These are phyloP conservation scores for Ceratina australensis DNA, from an alignment of 1,140 invertebrate species.

Conservation along the genomic window DNA sequence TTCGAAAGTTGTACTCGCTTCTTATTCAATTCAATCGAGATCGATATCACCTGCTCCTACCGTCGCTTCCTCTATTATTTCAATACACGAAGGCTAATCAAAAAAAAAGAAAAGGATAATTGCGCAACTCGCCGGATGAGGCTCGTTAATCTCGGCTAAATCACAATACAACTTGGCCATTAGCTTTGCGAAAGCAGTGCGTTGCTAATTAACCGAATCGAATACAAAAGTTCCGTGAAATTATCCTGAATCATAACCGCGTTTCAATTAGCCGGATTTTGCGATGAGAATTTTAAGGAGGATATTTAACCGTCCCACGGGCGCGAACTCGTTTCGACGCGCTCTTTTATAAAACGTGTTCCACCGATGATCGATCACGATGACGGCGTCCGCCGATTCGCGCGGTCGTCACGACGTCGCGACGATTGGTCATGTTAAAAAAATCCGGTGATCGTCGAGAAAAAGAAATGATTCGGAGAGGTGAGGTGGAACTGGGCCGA, in stretches of 20 bases:
- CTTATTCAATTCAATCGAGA: not conserved
- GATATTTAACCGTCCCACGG: too few species aligned
- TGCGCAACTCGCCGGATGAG: not conserved
- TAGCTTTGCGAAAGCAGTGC: not conserved
- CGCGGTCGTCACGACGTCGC: slow-evolving; percentile 25
- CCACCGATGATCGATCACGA: too few species aligned
- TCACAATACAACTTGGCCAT: too few species aligned
- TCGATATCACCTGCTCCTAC: too few species aligned
- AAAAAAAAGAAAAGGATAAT: not conserved
- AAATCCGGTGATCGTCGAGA: not conserved
- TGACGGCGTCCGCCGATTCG: not conserved
- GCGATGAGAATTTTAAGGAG: too few species aligned
- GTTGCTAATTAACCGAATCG: slow-evolving; percentile 7
- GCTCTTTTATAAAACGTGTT: too few species aligned
- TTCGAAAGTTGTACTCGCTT: too few species aligned
- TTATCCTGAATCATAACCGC: too few species aligned
- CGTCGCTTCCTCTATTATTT: not conserved
- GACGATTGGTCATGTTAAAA: not conserved
- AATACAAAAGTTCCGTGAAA: not conserved
- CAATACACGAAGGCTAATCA: not conserved
- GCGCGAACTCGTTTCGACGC: too few species aligned
- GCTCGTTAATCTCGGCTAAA: too few species aligned
- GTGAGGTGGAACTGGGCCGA: slow-evolving; percentile 40
- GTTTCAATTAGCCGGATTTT: too few species aligned
- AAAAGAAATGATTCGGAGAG: not conserved